Base-by-base conservation (phyloP, 2,888 invertebrate genomes). In the Drosophila infuscata region DNA sequence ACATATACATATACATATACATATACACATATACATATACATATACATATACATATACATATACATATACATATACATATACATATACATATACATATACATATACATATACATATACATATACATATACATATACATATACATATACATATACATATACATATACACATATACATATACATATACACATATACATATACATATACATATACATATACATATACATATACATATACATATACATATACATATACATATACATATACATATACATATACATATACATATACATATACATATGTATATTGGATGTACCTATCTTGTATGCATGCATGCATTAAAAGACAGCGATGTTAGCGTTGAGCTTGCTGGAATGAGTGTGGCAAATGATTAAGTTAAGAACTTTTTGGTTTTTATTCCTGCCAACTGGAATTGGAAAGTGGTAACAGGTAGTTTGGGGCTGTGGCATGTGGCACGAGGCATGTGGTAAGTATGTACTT, bases 291-390 rank as follows among this genome's bases (percentile, higher is more conserved):
- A 17, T 38, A 17, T 17, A 38, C 3, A 38, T 17, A 41, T 41
- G 12, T 12, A 12, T 41, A n/a, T 67, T 32, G 35, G 30, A 61
- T 66, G 43, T 59, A 30, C 59, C 64, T 62, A 51, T 52, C 48
- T 29, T 52, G 46, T 53, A 71, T 75, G 60, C 71, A 75, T 58
- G 54, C 43, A 71, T 43, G 49, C 38, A 65, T 46, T 56, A 51
- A 60, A 48, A 33, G 53, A 53, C 69, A 54, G 62, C 68, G 38
- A 59, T 41, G 49, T n/a, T 41, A 9, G 54, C 62, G 62, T 61
- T 62, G 36, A 53, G 62, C 61, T 53, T 52, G 61, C 41, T 33
- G 11, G 12, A 43, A 32, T 33, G 32, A 48, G 58, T 51, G 36
- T 48, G 53, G 15, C 51, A 62, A 57, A 63, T 46, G 66, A 41